Conservation (phyloP, 2,113 vertebrate species). For the Thamnophis sirtalis region DNA sequence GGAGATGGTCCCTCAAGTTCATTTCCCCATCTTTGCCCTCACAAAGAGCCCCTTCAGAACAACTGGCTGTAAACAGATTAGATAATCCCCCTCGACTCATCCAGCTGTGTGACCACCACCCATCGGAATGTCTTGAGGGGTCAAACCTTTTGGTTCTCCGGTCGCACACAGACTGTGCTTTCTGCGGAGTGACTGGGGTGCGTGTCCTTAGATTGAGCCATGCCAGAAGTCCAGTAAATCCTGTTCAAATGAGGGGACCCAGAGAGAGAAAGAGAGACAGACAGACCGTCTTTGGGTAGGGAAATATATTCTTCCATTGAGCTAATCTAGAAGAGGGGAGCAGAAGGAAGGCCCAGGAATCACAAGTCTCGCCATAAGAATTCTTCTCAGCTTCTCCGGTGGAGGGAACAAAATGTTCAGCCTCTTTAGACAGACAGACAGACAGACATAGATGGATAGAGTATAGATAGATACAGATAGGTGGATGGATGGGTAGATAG, state of each 20-base stretch:
- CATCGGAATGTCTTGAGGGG: background rate
- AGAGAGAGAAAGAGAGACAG: too few relatives aligned
- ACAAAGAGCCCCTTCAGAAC: conserved; percentile 24
- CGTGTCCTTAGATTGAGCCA: background rate
- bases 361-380: background rate
- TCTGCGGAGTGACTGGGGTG: background rate
- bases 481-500: too few relatives aligned
- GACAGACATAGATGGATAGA: too few relatives aligned
- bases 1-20: conserved; percentile 1
- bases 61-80: background rate
- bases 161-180: background rate
- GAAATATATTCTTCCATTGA: background rate
- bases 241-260: background rate
- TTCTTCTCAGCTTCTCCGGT: background rate
- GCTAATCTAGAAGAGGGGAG: background rate
- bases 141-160: background rate
- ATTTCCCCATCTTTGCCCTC: background rate
- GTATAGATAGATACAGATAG: too few relatives aligned
- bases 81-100: conserved; percentile 37
- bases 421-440: background rate
- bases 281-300: too few relatives aligned
- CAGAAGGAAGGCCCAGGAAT: background rate
- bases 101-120: conserved; percentile 2
- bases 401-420: background rate
- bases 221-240: background rate